phyloP scores from a whole-genome alignment of 2,888 invertebrate genomes.

The Gymnoscelis rufifasciata region DNA sequence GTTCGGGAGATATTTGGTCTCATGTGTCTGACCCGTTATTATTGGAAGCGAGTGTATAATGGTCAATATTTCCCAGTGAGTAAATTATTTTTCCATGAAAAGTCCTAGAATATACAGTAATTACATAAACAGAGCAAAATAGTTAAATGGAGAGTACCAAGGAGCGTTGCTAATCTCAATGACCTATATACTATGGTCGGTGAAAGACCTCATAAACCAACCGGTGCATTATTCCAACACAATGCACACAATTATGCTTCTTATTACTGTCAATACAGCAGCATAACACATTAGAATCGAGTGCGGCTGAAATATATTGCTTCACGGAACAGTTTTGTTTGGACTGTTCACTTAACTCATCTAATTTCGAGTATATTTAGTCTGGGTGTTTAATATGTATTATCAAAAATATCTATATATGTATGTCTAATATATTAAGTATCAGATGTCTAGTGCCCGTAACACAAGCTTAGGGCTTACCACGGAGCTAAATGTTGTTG shows the following conservation, averaged over 20 bases:
- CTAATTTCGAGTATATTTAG: too few species aligned
- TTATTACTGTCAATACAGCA: conserved; percentile 38
- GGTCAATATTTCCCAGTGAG: too few species aligned
- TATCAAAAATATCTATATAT: too few species aligned
- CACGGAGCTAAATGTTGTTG: too few species aligned
- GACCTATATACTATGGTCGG: conserved; percentile 73
- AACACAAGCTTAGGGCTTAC: too few species aligned
- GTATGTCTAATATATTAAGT: too few species aligned
- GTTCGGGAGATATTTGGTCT: too few species aligned
- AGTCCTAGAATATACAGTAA: neutral
- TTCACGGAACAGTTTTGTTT: conserved; percentile 67
- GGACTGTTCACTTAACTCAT: conserved; percentile 55
- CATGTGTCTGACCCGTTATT: too few species aligned
- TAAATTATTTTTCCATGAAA: too few species aligned
- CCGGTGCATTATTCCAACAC: conserved; percentile 71
- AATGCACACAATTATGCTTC: conserved; percentile 50
- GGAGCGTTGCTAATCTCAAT: conserved; percentile 74
- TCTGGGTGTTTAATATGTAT: too few species aligned
- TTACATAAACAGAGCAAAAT: conserved; percentile 11
- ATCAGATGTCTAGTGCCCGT: too few species aligned
- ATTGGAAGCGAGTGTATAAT: too few species aligned
- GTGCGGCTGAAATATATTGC: conserved; percentile 36
- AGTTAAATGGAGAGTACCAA: conserved; percentile 28
- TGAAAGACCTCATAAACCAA: conserved; percentile 78
- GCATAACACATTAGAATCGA: conserved; percentile 45